Conservation (phyloP, 2,888 invertebrate genomes). For the Thelaira solivaga region DNA sequence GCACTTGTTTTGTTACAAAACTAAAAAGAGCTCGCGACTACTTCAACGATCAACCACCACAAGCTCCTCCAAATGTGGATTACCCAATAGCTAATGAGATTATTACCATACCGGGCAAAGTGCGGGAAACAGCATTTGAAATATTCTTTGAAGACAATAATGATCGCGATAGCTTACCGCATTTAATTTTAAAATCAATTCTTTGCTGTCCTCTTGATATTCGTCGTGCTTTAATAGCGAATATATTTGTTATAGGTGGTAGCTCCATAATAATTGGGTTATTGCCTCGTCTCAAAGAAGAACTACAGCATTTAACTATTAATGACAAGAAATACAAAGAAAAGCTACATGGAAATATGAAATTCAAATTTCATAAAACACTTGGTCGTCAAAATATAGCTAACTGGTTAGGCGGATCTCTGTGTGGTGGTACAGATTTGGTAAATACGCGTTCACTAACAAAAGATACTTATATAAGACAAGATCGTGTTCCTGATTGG, state of each 20-base stretch:
- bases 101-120: slow-evolving; percentile 82
- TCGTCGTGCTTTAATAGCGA: slow-evolving; percentile 86
- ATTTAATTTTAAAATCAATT: slow-evolving; percentile 90
- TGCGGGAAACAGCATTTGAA: slow-evolving; percentile 90
- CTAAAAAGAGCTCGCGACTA: slow-evolving; percentile 82
- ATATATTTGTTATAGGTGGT: slow-evolving; percentile 92
- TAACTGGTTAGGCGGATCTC: slow-evolving; percentile 91
- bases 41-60: slow-evolving; percentile 72
- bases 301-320: slow-evolving; percentile 83
- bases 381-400: slow-evolving; percentile 89
- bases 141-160: slow-evolving; percentile 90
- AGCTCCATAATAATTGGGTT: slow-evolving; percentile 90
- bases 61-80: slow-evolving; percentile 80
- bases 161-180: slow-evolving; percentile 88
- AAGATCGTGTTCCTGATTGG: slow-evolving; percentile 89
- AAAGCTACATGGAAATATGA: slow-evolving; percentile 77
- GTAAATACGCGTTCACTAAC: slow-evolving; percentile 84
- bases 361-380: slow-evolving; percentile 88
- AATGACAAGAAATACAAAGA: slow-evolving; percentile 80
- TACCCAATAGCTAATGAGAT: slow-evolving; percentile 83
- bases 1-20: slow-evolving; percentile 92
- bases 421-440: slow-evolving; percentile 87
- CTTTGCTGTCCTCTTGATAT: slow-evolving; percentile 89
- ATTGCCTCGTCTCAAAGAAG: slow-evolving; percentile 86
- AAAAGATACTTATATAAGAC: slow-evolving; percentile 85